Base-by-base conservation (phyloP, 2,113 vertebrate species). In the Saguinus midas region DNA sequence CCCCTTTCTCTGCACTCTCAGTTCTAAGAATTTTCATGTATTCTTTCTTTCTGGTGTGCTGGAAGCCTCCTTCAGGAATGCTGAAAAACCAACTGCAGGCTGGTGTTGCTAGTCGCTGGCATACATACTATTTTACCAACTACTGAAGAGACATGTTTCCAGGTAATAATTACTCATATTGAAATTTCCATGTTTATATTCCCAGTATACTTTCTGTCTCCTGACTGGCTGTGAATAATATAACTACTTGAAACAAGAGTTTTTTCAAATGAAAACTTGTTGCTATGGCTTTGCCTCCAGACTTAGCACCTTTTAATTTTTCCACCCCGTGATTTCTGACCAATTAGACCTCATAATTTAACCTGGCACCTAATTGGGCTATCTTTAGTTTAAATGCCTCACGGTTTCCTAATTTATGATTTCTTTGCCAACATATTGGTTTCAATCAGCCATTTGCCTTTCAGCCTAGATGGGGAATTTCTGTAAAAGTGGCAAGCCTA, bases 31-130 rank as follows among this genome's bases (percentile, higher is more conserved):
- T 27, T 52, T 11, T 25, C 14, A 17, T 37, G 32, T 37, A 21
- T 21, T 76, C 21, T 5, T 91, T 61, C 40, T 64, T 6, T 43
- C 11, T 4, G 21, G 0, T 2, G 57, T 40, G 20, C 6, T 55
- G 17, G 17, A 50, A 76, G 23, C 11, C 17, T 18, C 50, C 50
- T 20, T 3, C 3, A 35, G 21, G 5, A 68, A 45, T 21, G 6
- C 43, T 75, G 5, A 3, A 70, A 43, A 70, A 16, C 3, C 2
- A 48, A 29, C 16, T 14, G 23, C 35, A 27, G 12, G 7, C 1
- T 35, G 1, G 0, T 0, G 2, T 6, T 37, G 6, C 6, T 1
- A 18, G 1, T n/a, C 14, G 5, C 1, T 23, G 11, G 43, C 50
- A 43, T n/a, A 48, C 8, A 21, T 37, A 20, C n/a, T 25, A 23